Conservation (phyloP, 2,113 vertebrate genomes). For the Gambusia affinis region DNA sequence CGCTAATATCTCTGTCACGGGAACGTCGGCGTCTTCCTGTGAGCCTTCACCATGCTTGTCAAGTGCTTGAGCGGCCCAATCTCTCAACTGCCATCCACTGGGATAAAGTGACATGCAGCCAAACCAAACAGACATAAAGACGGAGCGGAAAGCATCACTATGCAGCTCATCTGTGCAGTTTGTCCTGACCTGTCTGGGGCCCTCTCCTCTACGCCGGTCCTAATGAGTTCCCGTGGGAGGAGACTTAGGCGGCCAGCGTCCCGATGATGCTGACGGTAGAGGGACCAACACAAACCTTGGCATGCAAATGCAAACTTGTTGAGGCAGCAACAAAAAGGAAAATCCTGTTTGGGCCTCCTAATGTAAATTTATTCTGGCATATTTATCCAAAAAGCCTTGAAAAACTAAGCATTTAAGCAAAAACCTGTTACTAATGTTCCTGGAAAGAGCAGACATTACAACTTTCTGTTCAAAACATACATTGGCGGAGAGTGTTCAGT, state of each 20-base stretch:
- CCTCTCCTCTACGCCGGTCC: slow-evolving; percentile 67
- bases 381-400: neutral
- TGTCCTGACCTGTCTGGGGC: slow-evolving; percentile 75
- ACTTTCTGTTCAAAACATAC: neutral
- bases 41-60: slow-evolving; percentile 61
- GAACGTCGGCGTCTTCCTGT: slow-evolving; percentile 19
- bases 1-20: neutral
- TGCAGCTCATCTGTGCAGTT: slow-evolving; percentile 69
- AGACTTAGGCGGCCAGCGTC: slow-evolving; percentile 54
- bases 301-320: slow-evolving; percentile 23
- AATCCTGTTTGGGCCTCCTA: neutral
- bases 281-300: slow-evolving; percentile 3
- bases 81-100: slow-evolving; percentile 63
- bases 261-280: slow-evolving; percentile 47
- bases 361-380: neutral
- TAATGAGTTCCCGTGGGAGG: slow-evolving; percentile 79
- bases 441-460: neutral
- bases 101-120: slow-evolving; percentile 51
- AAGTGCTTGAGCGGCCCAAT: slow-evolving; percentile 58
- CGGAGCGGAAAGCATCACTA: slow-evolving; percentile 74
- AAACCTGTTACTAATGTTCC: neutral
- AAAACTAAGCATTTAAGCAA: neutral
- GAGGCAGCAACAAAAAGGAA: neutral
- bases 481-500: too few relatives aligned
- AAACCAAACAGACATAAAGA: slow-evolving; percentile 64